These are phyloP conservation scores for Sapayoa aenigma DNA, from an alignment of 2,113 vertebrate genomes.

Conservation along the genomic window DNA sequence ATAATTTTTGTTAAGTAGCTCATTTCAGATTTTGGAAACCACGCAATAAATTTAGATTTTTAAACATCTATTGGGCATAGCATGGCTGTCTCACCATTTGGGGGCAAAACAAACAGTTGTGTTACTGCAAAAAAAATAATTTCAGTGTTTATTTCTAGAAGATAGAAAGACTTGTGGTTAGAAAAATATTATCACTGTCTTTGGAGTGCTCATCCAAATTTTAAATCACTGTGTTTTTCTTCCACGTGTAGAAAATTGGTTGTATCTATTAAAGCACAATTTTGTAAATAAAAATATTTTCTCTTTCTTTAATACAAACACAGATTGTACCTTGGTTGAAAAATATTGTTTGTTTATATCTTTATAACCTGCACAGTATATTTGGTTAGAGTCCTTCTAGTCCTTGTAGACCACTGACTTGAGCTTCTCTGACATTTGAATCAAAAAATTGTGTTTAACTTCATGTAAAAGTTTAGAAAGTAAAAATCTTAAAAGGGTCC, in stretches of 20 bases:
- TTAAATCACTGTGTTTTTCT: neutral
- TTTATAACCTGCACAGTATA: neutral
- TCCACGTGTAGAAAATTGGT: neutral
- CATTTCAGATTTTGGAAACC: neutral
- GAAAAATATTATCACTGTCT: neutral
- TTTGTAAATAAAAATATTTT: neutral
- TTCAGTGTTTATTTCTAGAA: neutral
- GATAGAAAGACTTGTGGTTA: neutral
- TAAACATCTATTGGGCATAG: neutral
- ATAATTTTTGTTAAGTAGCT: neutral
- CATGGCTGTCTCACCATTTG: no score
- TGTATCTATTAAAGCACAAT: neutral
- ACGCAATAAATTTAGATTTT: neutral
- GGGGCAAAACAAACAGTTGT: neutral
- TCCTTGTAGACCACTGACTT: neutral
- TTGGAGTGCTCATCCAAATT: neutral
- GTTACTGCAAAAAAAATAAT: neutral
- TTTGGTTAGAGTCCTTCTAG: neutral
- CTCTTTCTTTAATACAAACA: neutral
- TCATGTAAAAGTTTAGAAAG: neutral
- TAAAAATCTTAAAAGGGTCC: neutral
- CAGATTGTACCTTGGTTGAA: neutral
- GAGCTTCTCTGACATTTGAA: neutral
- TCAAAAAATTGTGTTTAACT: neutral
- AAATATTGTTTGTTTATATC: neutral